These are phyloP conservation scores for Nasonia vitripennis DNA, from an alignment of 1,140 invertebrate genomes.

Conservation along the genomic window DNA sequence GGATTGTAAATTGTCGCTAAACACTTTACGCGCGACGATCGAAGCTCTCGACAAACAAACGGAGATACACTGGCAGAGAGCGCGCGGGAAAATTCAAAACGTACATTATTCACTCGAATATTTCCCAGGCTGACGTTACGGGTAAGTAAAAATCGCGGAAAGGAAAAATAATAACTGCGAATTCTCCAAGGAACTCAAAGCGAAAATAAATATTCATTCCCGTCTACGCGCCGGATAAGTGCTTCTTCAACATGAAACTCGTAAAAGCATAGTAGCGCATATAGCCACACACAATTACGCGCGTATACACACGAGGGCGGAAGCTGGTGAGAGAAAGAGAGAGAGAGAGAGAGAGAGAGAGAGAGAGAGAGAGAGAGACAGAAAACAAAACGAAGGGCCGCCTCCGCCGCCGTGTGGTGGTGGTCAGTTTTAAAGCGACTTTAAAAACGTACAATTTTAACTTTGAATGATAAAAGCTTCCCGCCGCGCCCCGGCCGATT, in stretches of 20 bases:
- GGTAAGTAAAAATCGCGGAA: not conserved
- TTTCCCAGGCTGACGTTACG: too few relatives aligned
- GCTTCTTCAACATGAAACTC: not conserved
- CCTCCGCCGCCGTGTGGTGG: not conserved
- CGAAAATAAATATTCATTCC: conserved; percentile 1
- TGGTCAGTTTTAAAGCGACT: conserved; percentile 3
- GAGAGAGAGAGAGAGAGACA: not conserved
- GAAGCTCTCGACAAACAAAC: too few relatives aligned
- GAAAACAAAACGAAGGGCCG: not conserved
- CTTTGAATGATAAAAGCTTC: conserved; percentile 30
- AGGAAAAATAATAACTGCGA: not conserved
- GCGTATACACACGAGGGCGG: not conserved
- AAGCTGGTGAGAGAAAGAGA: too few relatives aligned
- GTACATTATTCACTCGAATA: too few relatives aligned
- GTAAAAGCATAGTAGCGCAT: not conserved
- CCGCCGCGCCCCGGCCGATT: not conserved
- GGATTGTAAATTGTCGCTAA: not conserved
- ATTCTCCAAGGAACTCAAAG: not conserved
- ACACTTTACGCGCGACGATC: too few relatives aligned
- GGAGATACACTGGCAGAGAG: too few relatives aligned
- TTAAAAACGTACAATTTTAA: conserved; percentile 32
- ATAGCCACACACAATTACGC: not conserved
- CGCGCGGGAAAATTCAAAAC: too few relatives aligned
- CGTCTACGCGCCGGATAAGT: not conserved
- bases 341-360: not conserved